Conservation (phyloP, 1,140 invertebrate genomes). For the Achroia grisella region DNA sequence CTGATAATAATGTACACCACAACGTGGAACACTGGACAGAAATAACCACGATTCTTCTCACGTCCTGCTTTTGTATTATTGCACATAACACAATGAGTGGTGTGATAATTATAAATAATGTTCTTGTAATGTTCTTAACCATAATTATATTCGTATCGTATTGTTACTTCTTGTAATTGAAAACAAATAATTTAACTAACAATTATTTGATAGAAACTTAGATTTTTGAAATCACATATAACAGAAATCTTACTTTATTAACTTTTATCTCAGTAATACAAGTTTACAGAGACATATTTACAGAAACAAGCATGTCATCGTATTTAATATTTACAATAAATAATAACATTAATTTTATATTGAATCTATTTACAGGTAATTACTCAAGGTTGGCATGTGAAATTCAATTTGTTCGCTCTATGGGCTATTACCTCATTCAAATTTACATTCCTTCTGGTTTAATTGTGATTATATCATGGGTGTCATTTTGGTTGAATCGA, state of each 20-base stretch:
- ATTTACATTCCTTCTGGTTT: slow-evolving; percentile 99
- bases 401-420: slow-evolving; percentile 97
- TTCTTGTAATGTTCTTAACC: neutral
- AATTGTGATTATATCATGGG: slow-evolving; percentile 99
- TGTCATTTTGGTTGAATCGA: slow-evolving; percentile 94
- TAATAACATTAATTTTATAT: neutral
- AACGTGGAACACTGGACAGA: slow-evolving; percentile 65
- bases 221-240: too few species aligned
- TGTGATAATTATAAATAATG: slow-evolving; percentile 21
- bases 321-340: too few species aligned
- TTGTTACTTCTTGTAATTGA: too few species aligned
- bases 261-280: neutral
- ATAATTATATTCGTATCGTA: too few species aligned
- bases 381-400: slow-evolving; percentile 98
- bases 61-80: slow-evolving; percentile 69
- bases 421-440: slow-evolving; percentile 99
- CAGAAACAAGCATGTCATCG: too few species aligned
- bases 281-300: too few species aligned
- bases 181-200: too few species aligned
- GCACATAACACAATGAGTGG: slow-evolving; percentile 63
- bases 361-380: slow-evolving; percentile 83
- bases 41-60: slow-evolving; percentile 67
- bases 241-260: too few species aligned
- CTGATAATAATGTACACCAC: slow-evolving; percentile 30
- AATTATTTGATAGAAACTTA: too few species aligned